A percentile compares a stretch with the other conserved stretches of the same genome.
phyloP scores from a whole-genome alignment of 1,140 invertebrate species.

The Mizuhopecten yessoensis region DNA sequence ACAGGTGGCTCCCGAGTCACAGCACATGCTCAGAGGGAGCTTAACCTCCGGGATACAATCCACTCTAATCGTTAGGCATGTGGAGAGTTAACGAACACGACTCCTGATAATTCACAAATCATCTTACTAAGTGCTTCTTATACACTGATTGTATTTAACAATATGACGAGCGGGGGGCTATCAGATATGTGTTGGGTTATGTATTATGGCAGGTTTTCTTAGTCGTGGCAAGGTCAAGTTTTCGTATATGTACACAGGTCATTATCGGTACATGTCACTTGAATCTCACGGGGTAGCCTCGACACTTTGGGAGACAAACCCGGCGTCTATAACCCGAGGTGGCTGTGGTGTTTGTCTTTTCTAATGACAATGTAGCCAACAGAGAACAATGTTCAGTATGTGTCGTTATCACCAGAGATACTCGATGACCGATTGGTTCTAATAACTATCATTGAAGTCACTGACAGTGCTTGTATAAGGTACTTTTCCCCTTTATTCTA shows the following conservation, averaged over 20 bases:
- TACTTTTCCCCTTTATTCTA: too few relatives aligned
- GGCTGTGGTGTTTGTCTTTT: not conserved
- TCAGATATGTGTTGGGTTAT: not conserved
- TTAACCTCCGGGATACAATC: not conserved
- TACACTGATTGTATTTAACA: not conserved
- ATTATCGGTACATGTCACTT: slow-evolving; percentile 13
- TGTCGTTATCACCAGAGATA: not conserved
- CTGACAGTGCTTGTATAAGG: too few relatives aligned
- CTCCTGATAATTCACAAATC: not conserved
- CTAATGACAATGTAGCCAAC: not conserved
- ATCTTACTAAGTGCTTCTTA: not conserved
- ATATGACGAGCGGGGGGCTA: not conserved
- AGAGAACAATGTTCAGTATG: not conserved
- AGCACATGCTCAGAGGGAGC: not conserved
- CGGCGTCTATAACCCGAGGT: not conserved
- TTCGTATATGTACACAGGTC: not conserved
- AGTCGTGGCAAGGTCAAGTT: not conserved
- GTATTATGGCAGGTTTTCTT: not conserved
- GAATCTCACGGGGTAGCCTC: not conserved
- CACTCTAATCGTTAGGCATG: not conserved
- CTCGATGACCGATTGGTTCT: not conserved
- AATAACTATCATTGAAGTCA: not conserved
- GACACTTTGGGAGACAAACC: not conserved
- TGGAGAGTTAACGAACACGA: not conserved
- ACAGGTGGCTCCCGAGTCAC: slow-evolving; percentile 10